Percentiles rank a stretch among this genome's conserved stretches.
phyloP scores from a whole-genome alignment of 2,888 invertebrate species.

The Hirtodrosophila confusa region DNA sequence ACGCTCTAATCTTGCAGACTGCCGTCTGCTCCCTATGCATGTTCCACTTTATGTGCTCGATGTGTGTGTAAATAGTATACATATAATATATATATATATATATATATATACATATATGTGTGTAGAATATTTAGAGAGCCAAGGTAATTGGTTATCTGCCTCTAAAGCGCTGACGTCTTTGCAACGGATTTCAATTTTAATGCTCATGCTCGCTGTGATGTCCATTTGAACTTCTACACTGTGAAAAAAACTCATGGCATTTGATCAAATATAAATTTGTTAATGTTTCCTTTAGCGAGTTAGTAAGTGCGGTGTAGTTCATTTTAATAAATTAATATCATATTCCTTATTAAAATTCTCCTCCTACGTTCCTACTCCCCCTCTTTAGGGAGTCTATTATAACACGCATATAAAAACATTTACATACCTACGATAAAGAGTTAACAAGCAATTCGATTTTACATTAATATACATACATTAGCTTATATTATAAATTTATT shows the following conservation, averaged over 20 bases:
- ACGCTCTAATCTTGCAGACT: slow-evolving; percentile 40
- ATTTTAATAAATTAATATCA: too few relatives aligned
- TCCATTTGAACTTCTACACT: slow-evolving; percentile 18
- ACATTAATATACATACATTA: too few relatives aligned
- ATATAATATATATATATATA: not conserved
- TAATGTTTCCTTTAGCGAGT: too few relatives aligned
- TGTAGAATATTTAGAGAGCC: slow-evolving; percentile 13
- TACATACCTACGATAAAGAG: too few relatives aligned
- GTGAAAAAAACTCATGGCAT: not conserved
- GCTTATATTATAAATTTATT: too few relatives aligned
- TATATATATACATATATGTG: slow-evolving; percentile 11
- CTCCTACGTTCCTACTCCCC: too few relatives aligned
- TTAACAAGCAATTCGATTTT: too few relatives aligned
- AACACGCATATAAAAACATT: too few relatives aligned
- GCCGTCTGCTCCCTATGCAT: slow-evolving; percentile 10
- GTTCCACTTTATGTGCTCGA: not conserved
- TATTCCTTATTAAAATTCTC: too few relatives aligned
- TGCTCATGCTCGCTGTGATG: slow-evolving; percentile 8
- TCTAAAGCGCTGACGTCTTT: slow-evolving; percentile 15
- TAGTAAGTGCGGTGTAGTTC: too few relatives aligned
- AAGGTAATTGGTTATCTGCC: slow-evolving; percentile 35
- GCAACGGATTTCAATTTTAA: slow-evolving; percentile 16
- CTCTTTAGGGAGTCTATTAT: too few relatives aligned
- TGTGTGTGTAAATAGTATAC: not conserved
- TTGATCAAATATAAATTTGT: too few relatives aligned